phyloP scores from a whole-genome alignment of 1,140 invertebrate genomes.

The Tenebrio molitor region DNA sequence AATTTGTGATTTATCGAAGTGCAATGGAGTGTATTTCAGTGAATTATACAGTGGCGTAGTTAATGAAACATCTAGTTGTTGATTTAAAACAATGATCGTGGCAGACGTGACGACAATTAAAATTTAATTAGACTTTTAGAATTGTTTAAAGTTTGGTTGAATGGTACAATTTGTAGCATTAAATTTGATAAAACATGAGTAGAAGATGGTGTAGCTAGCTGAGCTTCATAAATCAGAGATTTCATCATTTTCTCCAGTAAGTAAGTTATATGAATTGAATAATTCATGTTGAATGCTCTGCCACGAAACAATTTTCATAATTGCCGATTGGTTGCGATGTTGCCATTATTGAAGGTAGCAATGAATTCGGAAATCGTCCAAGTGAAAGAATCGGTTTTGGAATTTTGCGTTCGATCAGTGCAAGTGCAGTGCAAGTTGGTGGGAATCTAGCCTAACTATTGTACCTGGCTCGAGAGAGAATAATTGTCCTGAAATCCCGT shows the following conservation, averaged over 20 bases:
- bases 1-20: constrained; percentile 2
- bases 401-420: constrained; percentile 13
- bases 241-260: constrained; percentile 17
- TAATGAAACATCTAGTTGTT: neutral
- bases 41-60: neutral
- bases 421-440: no score
- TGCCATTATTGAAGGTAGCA: constrained; percentile 12
- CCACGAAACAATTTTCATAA: constrained; percentile 24
- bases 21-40: neutral
- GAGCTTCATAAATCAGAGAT: constrained; percentile 19
- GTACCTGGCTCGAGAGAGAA: no score
- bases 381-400: neutral
- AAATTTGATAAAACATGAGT: neutral
- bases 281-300: constrained; percentile 10
- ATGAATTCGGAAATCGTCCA: neutral
- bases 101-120: neutral
- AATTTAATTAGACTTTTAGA: no score
- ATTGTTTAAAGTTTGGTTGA: neutral
- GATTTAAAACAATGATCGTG: neutral
- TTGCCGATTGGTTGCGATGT: neutral
- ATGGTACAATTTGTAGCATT: neutral
- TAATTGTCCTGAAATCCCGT: constrained; percentile 35
- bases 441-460: neutral
- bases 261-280: constrained; percentile 30
- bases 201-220: neutral